These are phyloP conservation scores for Ormia ochracea DNA, from an alignment of 2,888 invertebrate species.

Conservation along the genomic window DNA sequence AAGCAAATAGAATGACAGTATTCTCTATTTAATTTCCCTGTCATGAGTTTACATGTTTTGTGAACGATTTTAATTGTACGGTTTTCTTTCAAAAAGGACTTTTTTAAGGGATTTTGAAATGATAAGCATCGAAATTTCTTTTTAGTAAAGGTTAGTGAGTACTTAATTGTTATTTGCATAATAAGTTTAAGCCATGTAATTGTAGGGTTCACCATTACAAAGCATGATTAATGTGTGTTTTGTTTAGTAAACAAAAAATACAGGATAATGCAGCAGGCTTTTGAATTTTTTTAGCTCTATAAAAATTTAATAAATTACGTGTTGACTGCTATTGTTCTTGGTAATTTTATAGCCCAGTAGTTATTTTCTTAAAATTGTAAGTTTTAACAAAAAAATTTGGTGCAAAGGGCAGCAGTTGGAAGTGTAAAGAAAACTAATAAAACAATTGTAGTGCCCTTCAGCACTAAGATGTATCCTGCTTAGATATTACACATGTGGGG, in stretches of 20 bases:
- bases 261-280: too few species aligned
- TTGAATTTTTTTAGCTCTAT: conserved; percentile 3
- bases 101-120: background rate
- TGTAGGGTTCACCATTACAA: background rate
- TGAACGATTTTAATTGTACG: background rate
- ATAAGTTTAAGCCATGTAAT: conserved; percentile 14
- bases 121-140: conserved; percentile 20
- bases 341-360: too few species aligned
- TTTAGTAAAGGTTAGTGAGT: conserved; percentile 25
- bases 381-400: too few species aligned
- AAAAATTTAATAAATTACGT: conserved; percentile 32
- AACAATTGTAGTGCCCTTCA: too few species aligned
- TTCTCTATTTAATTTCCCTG: conserved; percentile 22
- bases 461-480: too few species aligned
- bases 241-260: background rate
- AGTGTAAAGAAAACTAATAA: too few species aligned
- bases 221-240: conserved; percentile 16
- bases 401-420: too few species aligned
- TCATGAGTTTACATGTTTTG: background rate
- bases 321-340: too few species aligned
- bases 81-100: conserved; percentile 16
- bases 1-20: background rate
- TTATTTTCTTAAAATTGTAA: too few species aligned
- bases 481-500: too few species aligned
- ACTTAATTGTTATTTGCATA: conserved; percentile 2